phyloP scores from a whole-genome alignment of 2,888 invertebrate genomes.

The Maniola hyperantus region DNA sequence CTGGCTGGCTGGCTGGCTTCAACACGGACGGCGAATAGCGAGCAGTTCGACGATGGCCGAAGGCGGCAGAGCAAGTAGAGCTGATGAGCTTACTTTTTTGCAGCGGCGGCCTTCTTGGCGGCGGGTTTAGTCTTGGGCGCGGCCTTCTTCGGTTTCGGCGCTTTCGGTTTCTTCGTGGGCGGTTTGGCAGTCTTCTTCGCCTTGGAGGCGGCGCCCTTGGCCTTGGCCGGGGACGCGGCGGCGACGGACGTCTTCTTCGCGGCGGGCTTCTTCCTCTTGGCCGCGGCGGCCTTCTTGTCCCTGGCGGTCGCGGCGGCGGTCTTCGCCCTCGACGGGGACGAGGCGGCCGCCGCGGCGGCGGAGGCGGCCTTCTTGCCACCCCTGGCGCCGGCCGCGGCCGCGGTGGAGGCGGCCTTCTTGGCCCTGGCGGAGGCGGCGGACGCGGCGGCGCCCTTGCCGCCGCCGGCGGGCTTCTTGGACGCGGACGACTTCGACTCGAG shows the following conservation, averaged over 20 bases:
- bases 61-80: not conserved
- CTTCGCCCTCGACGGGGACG: no score
- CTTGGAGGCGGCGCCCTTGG: slow-evolving; percentile 49
- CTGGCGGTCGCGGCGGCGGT: no score
- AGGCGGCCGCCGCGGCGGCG: no score
- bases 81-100: not conserved
- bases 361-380: no score
- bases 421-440: no score
- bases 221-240: slow-evolving; percentile 43
- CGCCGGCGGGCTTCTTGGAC: no score
- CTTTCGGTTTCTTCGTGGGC: slow-evolving; percentile 60
- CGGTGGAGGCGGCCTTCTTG: no score
- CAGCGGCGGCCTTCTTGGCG: slow-evolving; percentile 39
- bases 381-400: no score
- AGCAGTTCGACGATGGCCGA: not conserved
- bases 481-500: no score
- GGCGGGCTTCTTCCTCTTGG: slow-evolving; percentile 48
- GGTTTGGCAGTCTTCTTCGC: slow-evolving; percentile 59
- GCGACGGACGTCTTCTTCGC: slow-evolving; percentile 42
- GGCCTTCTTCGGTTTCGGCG: slow-evolving; percentile 61
- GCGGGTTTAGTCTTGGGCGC: slow-evolving; percentile 44
- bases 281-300: slow-evolving; percentile 14
- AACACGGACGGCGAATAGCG: not conserved
- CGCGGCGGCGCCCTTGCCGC: no score
- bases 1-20: no score